Evolutionary conservation across 1,140 invertebrate species (phyloP).

Genomic region (Helicoverpa zea): DNA sequence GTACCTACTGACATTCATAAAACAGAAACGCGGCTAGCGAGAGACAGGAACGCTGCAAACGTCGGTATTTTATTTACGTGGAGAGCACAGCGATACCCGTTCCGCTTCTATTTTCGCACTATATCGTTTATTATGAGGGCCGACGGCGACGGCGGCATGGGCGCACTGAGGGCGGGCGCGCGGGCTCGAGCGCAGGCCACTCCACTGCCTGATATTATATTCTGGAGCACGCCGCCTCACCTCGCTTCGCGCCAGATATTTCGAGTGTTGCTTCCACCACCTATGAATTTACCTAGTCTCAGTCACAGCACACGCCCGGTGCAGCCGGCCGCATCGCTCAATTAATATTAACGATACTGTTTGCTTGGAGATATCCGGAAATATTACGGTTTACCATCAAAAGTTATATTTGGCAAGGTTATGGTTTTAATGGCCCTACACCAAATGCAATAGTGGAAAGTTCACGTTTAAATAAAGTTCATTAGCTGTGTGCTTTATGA

Average conservation of each 20-base stretch:
- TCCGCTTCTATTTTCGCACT: slow-evolving; percentile 82
- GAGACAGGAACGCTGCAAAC: slow-evolving; percentile 70
- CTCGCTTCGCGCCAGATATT: slow-evolving; percentile 81
- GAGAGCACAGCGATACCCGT: slow-evolving; percentile 73
- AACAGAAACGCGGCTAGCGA: slow-evolving; percentile 68
- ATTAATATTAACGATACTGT: slow-evolving; percentile 42
- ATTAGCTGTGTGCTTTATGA: slow-evolving; percentile 41
- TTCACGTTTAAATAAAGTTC: slow-evolving; percentile 40
- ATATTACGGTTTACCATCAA: slow-evolving; percentile 3
- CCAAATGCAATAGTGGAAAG: slow-evolving; percentile 40
- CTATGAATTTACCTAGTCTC: slow-evolving; percentile 84
- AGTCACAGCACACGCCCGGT: slow-evolving; percentile 76
- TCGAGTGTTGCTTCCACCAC: slow-evolving; percentile 81
- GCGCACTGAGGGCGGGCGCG: slow-evolving; percentile 61
- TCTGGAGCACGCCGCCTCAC: slow-evolving; percentile 83
- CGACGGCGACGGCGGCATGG: slow-evolving; percentile 58
- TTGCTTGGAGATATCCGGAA: slow-evolving; percentile 18
- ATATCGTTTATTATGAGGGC: slow-evolving; percentile 80
- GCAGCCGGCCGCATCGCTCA: slow-evolving; percentile 76
- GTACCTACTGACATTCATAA: slow-evolving; percentile 68
- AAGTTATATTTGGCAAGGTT: slow-evolving; percentile 10
- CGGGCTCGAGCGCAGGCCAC: slow-evolving; percentile 74
- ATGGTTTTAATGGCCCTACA: slow-evolving; percentile 29
- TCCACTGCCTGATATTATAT: slow-evolving; percentile 84
- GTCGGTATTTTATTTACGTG: slow-evolving; percentile 81